Conservation (phyloP, 2,888 invertebrate species). For the Drosophila birchii region DNA sequence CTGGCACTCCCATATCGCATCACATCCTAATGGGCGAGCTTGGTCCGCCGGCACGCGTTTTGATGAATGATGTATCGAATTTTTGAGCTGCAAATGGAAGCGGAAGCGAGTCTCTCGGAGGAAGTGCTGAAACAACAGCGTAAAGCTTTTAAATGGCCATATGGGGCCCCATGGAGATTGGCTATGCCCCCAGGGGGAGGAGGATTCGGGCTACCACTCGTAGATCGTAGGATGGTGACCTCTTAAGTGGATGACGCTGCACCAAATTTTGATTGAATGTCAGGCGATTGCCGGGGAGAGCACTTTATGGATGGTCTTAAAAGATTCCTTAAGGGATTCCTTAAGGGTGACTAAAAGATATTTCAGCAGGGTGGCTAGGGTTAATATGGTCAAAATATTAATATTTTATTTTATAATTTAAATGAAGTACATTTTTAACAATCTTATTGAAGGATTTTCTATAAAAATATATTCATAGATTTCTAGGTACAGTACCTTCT, state of each 20-base stretch:
- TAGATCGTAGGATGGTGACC: constrained; percentile 32
- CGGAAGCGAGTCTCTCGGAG: constrained; percentile 57
- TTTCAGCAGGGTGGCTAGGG: too few relatives aligned
- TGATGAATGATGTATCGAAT: constrained; percentile 78
- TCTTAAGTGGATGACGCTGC: constrained; percentile 44
- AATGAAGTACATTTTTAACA: not conserved
- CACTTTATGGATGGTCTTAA: not conserved
- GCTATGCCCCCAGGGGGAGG: constrained; percentile 40
- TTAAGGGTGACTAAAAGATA: not conserved
- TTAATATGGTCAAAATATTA: too few relatives aligned
- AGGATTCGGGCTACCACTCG: constrained; percentile 12
- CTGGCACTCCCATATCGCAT: constrained; percentile 25
- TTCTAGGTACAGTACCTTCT: not conserved
- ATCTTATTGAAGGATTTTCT: not conserved
- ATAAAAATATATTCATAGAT: not conserved
- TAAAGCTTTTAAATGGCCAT: constrained; percentile 69
- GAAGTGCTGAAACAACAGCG: constrained; percentile 69
- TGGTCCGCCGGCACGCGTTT: constrained; percentile 59
- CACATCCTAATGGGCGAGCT: constrained; percentile 55
- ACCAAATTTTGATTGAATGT: constrained; percentile 40
- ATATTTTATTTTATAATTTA: too few relatives aligned
- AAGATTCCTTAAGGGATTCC: not conserved
- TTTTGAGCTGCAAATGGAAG: constrained; percentile 64
- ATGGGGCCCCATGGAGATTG: constrained; percentile 51
- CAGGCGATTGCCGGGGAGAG: not conserved